Percentiles rank a stretch among this genome's conserved stretches.
Evolutionary conservation across 2,113 vertebrate genomes (phyloP).

Genomic region (Rattus rattus): DNA sequence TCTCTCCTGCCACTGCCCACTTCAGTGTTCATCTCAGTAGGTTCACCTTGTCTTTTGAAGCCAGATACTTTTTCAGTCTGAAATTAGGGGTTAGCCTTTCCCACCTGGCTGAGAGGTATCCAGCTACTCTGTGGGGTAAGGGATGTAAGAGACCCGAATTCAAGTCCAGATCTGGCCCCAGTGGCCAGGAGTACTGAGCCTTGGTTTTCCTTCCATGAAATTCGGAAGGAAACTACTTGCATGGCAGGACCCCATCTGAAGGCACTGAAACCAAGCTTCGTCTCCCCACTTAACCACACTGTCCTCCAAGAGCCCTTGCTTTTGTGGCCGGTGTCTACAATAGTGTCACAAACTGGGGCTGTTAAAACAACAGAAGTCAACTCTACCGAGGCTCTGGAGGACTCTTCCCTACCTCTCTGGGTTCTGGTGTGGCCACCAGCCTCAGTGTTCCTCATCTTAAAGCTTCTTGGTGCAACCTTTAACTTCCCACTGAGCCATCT

Average conservation of each 20-base stretch:
- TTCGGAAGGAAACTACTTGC: no score
- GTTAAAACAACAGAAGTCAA: not conserved
- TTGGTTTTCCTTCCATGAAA: not conserved
- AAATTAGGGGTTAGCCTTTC: not conserved
- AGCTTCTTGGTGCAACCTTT: not conserved
- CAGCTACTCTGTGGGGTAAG: no score
- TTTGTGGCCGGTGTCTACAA: no score
- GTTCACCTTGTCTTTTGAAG: not conserved
- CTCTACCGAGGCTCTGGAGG: not conserved
- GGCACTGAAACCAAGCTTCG: not conserved
- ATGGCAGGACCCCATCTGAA: not conserved
- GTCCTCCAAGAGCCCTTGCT: fast-evolving
- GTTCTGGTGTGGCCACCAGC: not conserved
- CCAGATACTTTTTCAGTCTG: not conserved
- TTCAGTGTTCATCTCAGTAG: not conserved
- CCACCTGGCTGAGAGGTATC: not conserved
- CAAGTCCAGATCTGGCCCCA: not conserved
- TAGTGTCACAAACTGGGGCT: not conserved
- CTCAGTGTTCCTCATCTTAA: no score
- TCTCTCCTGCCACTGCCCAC: not conserved
- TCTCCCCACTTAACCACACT: not conserved
- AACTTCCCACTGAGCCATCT: fast-evolving
- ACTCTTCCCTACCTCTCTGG: not conserved
- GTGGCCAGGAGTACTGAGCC: not conserved
- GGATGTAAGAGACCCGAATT: not conserved